These are phyloP conservation scores for Pseudomyrmex concolor DNA, from an alignment of 1,140 invertebrate genomes.

Conservation along the genomic window DNA sequence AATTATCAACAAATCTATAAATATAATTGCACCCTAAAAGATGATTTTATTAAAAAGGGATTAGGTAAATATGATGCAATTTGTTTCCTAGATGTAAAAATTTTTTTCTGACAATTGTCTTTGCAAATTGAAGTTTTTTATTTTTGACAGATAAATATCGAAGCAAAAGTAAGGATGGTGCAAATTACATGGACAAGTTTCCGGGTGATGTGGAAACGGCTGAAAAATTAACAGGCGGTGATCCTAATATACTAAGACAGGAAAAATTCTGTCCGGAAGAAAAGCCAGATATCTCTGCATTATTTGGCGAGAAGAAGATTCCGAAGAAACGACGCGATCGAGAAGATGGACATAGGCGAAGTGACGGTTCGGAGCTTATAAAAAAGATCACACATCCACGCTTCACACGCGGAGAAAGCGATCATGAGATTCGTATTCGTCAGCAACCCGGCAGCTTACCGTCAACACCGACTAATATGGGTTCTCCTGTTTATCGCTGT, in stretches of 20 bases:
- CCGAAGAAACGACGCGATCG: constrained; percentile 79
- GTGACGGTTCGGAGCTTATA: constrained; percentile 63
- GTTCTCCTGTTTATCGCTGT: constrained; percentile 87
- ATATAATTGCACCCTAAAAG: constrained; percentile 91
- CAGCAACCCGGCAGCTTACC: constrained; percentile 74
- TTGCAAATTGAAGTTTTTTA: constrained; percentile 11
- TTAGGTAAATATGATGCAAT: constrained; percentile 87
- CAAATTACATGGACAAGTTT: constrained; percentile 89
- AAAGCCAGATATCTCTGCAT: constrained; percentile 83
- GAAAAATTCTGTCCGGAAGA: constrained; percentile 88
- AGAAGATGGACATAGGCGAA: constrained; percentile 69
- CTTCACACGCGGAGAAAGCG: constrained; percentile 85
- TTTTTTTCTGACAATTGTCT: neutral
- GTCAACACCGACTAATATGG: constrained; percentile 71
- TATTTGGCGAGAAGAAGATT: constrained; percentile 82
- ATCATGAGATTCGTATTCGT: constrained; percentile 88
- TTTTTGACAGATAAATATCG: constrained; percentile 85
- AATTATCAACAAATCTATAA: constrained; percentile 90
- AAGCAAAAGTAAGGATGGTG: constrained; percentile 85
- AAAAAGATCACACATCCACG: constrained; percentile 85
- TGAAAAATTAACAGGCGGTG: constrained; percentile 88
- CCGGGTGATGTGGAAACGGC: constrained; percentile 89
- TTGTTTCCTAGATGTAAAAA: constrained; percentile 30
- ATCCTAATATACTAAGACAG: constrained; percentile 87
- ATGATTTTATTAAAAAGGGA: constrained; percentile 92